Base-by-base conservation (phyloP, 1,140 invertebrate genomes). In the Ips typographus region DNA sequence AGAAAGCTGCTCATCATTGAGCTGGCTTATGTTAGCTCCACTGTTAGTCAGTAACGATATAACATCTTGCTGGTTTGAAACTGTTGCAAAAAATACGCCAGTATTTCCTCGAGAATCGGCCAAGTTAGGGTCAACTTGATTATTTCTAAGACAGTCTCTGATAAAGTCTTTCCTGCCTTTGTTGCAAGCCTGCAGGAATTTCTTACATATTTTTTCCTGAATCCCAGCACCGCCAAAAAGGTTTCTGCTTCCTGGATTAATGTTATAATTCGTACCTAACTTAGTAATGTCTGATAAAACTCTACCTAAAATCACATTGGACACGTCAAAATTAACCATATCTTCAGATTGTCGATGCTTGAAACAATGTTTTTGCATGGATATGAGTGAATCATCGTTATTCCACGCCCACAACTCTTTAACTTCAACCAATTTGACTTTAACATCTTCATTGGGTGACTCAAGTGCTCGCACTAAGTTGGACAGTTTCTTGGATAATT, bases 1-100 rank as follows among this genome's bases (percentile, higher is more conserved):
- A 40, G 83, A 84, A 63, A 84, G 77, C 40, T 83, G 82, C 44
- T 82, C 82, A 66, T 86, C 84, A 71, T 85, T 85, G 42, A 75
- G 77, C 39, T 71, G 65, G 73, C 85, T 77, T 3, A 84, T 61
- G 60, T 81, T 77, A 2, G 81, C 83, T 2, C 84, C 84, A 41
- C 80, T 80, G 67, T 83, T 80, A 1, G 80, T 75, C 4, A 86
- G 73, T 6, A 72, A 62, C 43, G 69, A 68, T 37, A 81, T 77
- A 6, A 75, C 60, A n/a, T 74, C 62, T 2, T 59, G 55, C 39
- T 71, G 69, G 68, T 80, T 75, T 40, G 78, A 78, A 64, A 82
- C 78, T n/a, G 79, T 71, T 22, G 84, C 84, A 68, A 82, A 84
- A 75, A 84, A 83, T 36, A 85, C 4, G 37, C 81, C 79, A 40